phyloP scores from a whole-genome alignment of 2,888 invertebrate species.

The Phania funesta region DNA sequence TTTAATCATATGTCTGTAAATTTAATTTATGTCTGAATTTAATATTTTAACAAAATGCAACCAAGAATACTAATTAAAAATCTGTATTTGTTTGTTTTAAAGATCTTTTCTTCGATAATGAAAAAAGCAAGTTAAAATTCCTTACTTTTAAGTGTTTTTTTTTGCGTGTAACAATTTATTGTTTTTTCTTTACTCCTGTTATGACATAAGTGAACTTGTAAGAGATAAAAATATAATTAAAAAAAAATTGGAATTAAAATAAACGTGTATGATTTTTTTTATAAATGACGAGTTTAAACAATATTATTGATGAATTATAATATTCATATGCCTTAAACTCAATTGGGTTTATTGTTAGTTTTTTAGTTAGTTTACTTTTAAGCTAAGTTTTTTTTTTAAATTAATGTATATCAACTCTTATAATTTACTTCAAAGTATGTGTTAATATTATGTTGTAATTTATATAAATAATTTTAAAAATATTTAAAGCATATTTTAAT shows the following conservation, averaged over 20 bases:
- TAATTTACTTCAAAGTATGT: constrained; percentile 38
- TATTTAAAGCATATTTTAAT: constrained; percentile 65
- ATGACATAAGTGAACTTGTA: constrained; percentile 59
- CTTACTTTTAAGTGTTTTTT: constrained; percentile 27
- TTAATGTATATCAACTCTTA: constrained; percentile 30
- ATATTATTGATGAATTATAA: constrained; percentile 20
- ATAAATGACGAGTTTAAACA: constrained; percentile 23
- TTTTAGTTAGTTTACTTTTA: constrained; percentile 24
- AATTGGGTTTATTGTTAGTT: constrained; percentile 44
- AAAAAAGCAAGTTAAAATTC: constrained; percentile 48
- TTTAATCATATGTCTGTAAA: too few relatives aligned
- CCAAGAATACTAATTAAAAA: background rate
- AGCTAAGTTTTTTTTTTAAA: constrained; percentile 28
- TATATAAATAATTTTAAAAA: constrained; percentile 56
- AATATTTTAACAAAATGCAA: too few relatives aligned
- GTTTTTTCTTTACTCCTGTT: constrained; percentile 25
- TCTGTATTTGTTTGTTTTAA: background rate
- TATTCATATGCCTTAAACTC: constrained; percentile 27
- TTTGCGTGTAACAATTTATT: constrained; percentile 51
- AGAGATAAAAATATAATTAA: constrained; percentile 28
- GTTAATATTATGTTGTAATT: constrained; percentile 22
- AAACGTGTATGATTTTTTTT: background rate
- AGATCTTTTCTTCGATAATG: background rate
- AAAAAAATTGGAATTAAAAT: constrained; percentile 8
- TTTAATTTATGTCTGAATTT: too few relatives aligned